These are phyloP conservation scores for Aeoliscus strigatus DNA, from an alignment of 2,797 vertebrate species.

Conservation along the genomic window DNA sequence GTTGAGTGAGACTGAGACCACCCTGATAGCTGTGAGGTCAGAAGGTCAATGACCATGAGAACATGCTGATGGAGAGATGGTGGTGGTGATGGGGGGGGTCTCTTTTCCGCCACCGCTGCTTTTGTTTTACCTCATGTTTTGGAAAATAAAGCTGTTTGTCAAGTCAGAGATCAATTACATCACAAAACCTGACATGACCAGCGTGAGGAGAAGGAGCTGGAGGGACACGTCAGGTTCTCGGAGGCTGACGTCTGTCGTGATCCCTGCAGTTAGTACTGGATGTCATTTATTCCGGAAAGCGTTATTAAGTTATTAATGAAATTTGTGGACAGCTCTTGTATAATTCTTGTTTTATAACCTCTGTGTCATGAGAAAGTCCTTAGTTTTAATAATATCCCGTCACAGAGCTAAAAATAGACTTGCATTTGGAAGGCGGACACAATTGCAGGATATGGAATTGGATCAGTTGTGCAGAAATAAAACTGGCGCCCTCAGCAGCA, in stretches of 20 bases:
- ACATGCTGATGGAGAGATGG: conserved; percentile 2
- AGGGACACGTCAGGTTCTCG: too few species aligned
- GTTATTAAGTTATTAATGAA: too few species aligned
- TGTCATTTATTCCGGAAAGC: too few species aligned
- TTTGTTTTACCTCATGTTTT: conserved; percentile 12
- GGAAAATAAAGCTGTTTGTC: conserved; percentile 1
- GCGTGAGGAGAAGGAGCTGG: too few species aligned
- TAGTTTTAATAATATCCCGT: conserved; percentile 56
- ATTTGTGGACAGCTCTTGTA: background rate
- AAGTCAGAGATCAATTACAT: background rate
- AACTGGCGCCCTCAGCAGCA: conserved; percentile 22
- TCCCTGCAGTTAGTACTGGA: too few species aligned
- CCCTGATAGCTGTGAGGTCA: conserved; percentile 27
- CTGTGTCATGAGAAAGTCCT: conserved; percentile 41
- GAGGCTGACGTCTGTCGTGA: too few species aligned
- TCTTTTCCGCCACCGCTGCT: conserved; percentile 9
- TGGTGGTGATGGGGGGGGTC: background rate
- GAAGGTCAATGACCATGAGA: conserved; percentile 43
- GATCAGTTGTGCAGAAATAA: conserved; percentile 47
- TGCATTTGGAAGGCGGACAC: conserved; percentile 40
- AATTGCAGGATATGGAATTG: conserved; percentile 66
- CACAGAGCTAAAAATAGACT: conserved; percentile 60
- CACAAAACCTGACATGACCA: too few species aligned
- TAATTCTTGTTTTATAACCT: conserved; percentile 27
- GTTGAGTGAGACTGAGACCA: conserved; percentile 35